phyloP scores from a whole-genome alignment of 2,888 invertebrate species.

The Eupithecia inturbata region DNA sequence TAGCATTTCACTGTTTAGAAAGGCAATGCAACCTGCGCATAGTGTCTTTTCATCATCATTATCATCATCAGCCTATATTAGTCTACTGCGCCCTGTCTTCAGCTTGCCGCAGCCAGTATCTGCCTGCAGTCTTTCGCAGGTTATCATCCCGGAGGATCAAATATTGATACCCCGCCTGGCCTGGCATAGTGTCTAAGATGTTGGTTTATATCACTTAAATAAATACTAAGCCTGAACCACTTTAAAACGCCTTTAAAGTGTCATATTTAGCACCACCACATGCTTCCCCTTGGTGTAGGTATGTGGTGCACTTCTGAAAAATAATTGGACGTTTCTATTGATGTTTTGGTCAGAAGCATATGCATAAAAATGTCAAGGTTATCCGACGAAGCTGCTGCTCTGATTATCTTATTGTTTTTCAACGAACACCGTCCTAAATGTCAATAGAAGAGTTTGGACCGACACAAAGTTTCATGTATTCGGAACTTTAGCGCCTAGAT shows the following conservation, averaged over 20 bases:
- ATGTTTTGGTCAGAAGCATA: not conserved
- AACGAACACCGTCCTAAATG: not conserved
- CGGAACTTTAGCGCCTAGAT: slow-evolving; percentile 34
- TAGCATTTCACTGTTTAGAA: not conserved
- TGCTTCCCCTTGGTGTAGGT: too few species aligned
- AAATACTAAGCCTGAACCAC: not conserved
- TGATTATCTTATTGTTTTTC: not conserved
- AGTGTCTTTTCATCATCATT: too few species aligned
- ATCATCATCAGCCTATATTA: too few species aligned
- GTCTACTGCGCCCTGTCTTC: too few species aligned
- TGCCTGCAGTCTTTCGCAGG: too few species aligned
- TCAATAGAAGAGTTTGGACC: not conserved
- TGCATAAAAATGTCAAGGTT: too few species aligned
- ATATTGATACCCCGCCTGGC: too few species aligned
- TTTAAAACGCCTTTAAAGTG: not conserved
- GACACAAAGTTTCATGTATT: not conserved
- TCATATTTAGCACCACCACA: not conserved
- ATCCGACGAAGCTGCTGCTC: not conserved
- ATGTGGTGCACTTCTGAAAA: not conserved
- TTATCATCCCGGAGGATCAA: too few species aligned
- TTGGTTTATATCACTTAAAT: not conserved
- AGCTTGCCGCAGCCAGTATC: too few species aligned
- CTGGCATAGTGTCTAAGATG: not conserved
- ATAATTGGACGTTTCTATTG: not conserved
- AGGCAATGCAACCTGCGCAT: not conserved